Base-by-base conservation (phyloP, 2,113 vertebrate species). In the Brachypodius melanocephalos region DNA sequence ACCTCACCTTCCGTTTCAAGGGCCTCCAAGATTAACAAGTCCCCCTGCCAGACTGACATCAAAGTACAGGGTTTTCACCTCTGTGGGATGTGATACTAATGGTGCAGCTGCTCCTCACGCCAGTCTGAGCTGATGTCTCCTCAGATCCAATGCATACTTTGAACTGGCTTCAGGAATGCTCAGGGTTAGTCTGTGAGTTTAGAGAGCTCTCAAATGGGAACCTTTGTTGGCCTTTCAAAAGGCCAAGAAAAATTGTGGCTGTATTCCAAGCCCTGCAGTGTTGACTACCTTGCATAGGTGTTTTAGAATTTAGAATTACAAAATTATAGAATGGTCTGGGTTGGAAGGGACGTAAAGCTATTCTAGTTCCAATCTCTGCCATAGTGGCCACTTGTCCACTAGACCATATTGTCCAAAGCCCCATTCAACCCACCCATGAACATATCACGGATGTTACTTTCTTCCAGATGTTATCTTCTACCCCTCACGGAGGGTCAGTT, bases 361-460 rank as follows among this genome's bases (percentile, higher is more conserved):
- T 45, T 66, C 18, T n/a, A 12, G 12, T 59, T 81, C 22, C 32
- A 81, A 1, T 28, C 9, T 22, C 3, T 73, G 22, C 58, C 8
- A 8, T 22, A 43, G 8, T 0, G 0, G 38, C 31, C 28, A 40
- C 16, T 28, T 81, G n/a, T 59, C 16, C 19, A 25, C 10, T 38
- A 5, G 28, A 59, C 4, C n/a, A 52, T 7, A 17, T 11, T 51
- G 7, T 18, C 54, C 22, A 74, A 59, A 74, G 43, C 24, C 24
- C n/a, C 19, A 17, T 31, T 58, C 16, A 59, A 4, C 29, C 13
- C 0, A 0, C 18, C 16, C 14, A 45, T 52, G 59, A 58, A 45
- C 18, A 17, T 46, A 8, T 10, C 22, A 38, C 1, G 1, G 15
- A 16, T 51, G 7, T 24, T 65, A 13, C 26, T 36, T 49, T 49